phyloP scores from a whole-genome alignment of 2,888 invertebrate species.

The Andrena haemorrhoa region DNA sequence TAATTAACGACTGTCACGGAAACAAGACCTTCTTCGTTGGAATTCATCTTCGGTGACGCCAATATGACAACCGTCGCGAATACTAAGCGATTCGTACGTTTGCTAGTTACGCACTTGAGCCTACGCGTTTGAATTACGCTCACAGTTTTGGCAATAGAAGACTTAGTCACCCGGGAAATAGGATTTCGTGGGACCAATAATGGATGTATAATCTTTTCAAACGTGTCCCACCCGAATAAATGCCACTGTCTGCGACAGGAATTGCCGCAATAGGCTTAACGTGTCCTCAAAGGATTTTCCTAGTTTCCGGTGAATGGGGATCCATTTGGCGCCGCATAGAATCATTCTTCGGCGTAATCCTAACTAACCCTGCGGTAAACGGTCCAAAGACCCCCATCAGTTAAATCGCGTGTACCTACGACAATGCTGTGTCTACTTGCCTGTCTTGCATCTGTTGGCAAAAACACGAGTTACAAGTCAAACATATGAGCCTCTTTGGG shows the following conservation, averaged over 20 bases:
- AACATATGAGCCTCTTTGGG: too few relatives aligned
- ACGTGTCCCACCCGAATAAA: slow-evolving; percentile 12
- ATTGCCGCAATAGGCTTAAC: slow-evolving; percentile 57
- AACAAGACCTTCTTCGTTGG: slow-evolving; percentile 12
- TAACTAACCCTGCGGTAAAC: slow-evolving; percentile 22
- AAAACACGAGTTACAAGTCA: too few relatives aligned
- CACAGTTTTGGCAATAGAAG: background rate
- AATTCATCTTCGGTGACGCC: background rate
- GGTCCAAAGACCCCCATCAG: slow-evolving; percentile 17
- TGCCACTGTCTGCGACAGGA: slow-evolving; percentile 17
- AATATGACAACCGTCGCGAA: background rate
- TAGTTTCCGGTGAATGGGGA: slow-evolving; percentile 27
- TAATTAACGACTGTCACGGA: slow-evolving; percentile 47
- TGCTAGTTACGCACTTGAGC: background rate
- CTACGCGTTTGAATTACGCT: background rate
- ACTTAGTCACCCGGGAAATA: slow-evolving; percentile 9
- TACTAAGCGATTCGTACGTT: background rate
- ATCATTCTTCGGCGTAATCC: slow-evolving; percentile 44
- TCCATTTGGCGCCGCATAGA: background rate
- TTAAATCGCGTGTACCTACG: background rate
- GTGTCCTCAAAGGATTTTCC: slow-evolving; percentile 44
- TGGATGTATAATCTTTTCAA: slow-evolving; percentile 40
- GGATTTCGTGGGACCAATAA: slow-evolving; percentile 42
- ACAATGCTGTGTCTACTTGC: too few relatives aligned
- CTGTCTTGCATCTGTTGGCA: too few relatives aligned